Percentiles rank a stretch among this genome's conserved stretches.
These are phyloP conservation scores for Paratilapia polleni DNA, from an alignment of 2,113 vertebrate genomes.

Conservation along the genomic window DNA sequence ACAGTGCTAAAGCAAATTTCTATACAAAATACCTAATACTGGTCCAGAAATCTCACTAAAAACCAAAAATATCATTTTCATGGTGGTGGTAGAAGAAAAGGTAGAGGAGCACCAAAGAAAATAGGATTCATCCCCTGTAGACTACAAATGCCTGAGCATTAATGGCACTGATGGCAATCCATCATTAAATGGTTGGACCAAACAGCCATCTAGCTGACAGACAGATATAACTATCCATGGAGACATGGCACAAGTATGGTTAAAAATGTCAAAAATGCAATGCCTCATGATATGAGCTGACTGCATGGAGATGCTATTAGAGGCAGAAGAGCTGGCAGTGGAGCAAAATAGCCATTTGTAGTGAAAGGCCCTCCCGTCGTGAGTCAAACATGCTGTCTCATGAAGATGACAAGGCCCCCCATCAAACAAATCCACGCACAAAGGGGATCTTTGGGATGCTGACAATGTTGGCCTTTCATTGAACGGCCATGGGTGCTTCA, in stretches of 20 bases:
- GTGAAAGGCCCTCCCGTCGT: conserved; percentile 56
- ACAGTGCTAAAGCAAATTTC: background rate
- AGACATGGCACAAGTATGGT: background rate
- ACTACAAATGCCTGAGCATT: background rate
- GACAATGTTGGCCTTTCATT: conserved; percentile 80
- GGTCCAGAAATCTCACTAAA: background rate
- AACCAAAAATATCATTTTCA: background rate
- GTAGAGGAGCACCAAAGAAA: background rate
- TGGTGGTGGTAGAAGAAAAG: background rate
- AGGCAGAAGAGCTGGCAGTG: conserved; percentile 60
- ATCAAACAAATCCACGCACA: conserved; percentile 71
- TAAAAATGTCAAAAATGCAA: conserved; percentile 14
- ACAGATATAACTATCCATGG: background rate
- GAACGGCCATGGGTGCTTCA: conserved; percentile 60
- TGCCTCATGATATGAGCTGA: conserved; percentile 9
- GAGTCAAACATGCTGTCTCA: conserved; percentile 71
- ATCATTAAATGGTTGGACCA: background rate
- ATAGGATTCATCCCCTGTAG: background rate
- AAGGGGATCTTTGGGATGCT: conserved; percentile 74
- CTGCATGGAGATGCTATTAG: conserved; percentile 22
- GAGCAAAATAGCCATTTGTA: conserved; percentile 53
- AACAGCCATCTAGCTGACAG: background rate
- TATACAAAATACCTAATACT: background rate
- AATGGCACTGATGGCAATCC: background rate
- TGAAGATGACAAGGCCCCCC: conserved; percentile 74